Conservation (phyloP, 1,140 invertebrate genomes). For the Phocides pigmalion region DNA sequence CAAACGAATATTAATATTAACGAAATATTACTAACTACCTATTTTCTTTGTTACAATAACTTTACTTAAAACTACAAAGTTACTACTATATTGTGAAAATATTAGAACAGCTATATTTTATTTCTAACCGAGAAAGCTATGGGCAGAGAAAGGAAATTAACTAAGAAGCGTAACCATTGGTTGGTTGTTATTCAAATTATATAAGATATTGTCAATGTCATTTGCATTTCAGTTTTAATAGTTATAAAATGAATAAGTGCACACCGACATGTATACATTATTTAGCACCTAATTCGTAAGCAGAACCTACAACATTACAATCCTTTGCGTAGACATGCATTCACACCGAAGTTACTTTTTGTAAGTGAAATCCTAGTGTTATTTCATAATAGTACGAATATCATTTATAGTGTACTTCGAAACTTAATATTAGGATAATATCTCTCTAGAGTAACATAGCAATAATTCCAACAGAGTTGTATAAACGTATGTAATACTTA, state of each 20-base stretch:
- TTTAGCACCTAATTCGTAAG: conserved; percentile 80
- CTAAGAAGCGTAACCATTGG: conserved; percentile 25
- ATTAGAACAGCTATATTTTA: conserved; percentile 3
- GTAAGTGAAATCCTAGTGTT: too few relatives aligned
- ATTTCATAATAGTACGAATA: too few relatives aligned
- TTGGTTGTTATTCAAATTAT: conserved; percentile 24
- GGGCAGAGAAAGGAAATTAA: conserved; percentile 11
- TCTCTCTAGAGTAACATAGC: too few relatives aligned
- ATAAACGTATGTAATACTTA: too few relatives aligned
- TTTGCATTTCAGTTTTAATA: conserved; percentile 65
- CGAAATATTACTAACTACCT: conserved; percentile 17
- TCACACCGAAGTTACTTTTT: conserved; percentile 9
- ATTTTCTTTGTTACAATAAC: conserved; percentile 25
- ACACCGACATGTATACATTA: conserved; percentile 72
- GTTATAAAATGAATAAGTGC: conserved; percentile 69
- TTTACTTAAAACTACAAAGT: conserved; percentile 29
- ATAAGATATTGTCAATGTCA: conserved; percentile 76
- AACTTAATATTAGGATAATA: too few relatives aligned
- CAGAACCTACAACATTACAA: conserved; percentile 56
- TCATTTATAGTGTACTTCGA: too few relatives aligned
- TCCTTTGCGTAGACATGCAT: conserved; percentile 14
- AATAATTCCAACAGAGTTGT: too few relatives aligned
- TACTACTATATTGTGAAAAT: conserved; percentile 27
- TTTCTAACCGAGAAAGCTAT: conserved; percentile 6
- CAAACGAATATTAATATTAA: conserved; percentile 61